Evolutionary conservation across 35 echinoderm and acorn worm species (phyloP).

Genomic region (Amphiura filiformis): DNA sequence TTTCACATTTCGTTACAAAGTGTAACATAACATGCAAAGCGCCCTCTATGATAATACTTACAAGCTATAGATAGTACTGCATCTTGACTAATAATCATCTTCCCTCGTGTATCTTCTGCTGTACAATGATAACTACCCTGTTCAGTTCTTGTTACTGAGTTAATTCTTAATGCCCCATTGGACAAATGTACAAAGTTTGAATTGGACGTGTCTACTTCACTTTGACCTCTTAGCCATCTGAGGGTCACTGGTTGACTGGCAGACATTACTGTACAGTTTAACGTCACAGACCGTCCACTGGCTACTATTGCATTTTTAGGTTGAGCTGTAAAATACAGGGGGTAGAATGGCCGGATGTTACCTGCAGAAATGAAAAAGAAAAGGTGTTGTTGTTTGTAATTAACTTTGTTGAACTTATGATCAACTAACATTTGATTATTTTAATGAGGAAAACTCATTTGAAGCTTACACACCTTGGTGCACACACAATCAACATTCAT

Average conservation of each 20-base stretch:
- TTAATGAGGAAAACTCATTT: too few species aligned
- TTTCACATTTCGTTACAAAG: too few species aligned
- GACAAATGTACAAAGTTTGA: neutral
- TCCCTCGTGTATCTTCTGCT: neutral
- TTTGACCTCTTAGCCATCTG: neutral
- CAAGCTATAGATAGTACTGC: neutral
- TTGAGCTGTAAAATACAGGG: neutral
- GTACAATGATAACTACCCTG: neutral
- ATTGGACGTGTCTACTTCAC: neutral
- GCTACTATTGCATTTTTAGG: neutral
- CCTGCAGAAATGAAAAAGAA: neutral
- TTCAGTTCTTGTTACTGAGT: neutral
- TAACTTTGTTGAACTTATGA: neutral
- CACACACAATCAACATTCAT: too few species aligned
- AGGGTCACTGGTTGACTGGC: neutral
- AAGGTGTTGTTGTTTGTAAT: neutral
- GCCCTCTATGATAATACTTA: neutral
- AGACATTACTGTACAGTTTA: neutral
- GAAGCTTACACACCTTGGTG: too few species aligned
- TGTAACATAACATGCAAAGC: too few species aligned
- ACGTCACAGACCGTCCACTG: neutral
- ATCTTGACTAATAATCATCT: neutral
- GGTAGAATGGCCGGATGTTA: constrained; percentile 7
- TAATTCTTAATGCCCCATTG: neutral
- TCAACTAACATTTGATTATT: neutral